A percentile compares a stretch with the other conserved stretches of the same genome.
phyloP scores from a whole-genome alignment of 2,888 invertebrate species.

The Unio pictorum region DNA sequence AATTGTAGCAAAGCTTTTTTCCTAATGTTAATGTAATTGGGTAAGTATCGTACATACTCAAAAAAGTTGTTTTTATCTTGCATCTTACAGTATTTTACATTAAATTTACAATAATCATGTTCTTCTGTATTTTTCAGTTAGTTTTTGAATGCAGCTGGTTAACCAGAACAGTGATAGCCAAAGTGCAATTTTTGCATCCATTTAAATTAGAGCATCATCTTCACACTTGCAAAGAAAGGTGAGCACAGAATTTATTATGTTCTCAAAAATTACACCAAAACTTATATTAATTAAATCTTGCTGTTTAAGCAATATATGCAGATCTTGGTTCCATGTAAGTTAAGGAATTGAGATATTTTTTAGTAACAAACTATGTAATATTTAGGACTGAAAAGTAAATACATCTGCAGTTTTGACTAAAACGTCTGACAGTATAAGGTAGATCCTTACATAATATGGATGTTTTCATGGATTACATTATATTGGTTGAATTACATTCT shows the following conservation, averaged over 20 bases:
- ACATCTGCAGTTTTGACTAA: no score
- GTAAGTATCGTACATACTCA: no score
- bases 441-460: no score
- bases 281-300: no score
- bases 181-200: constrained; percentile 87
- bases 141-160: constrained; percentile 87
- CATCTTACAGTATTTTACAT: neutral
- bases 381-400: no score
- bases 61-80: no score
- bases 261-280: neutral
- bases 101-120: neutral
- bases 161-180: constrained; percentile 79
- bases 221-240: constrained; percentile 77
- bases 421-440: no score
- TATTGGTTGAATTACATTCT: no score
- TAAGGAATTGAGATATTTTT: neutral
- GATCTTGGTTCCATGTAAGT: neutral
- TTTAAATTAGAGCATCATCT: constrained; percentile 85
- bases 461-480: no score
- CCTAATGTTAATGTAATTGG: no score
- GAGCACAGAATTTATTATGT: neutral
- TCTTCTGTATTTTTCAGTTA: constrained; percentile 72
- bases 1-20: no score
- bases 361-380: neutral
- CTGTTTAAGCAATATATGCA: no score